Evolutionary conservation across 2,797 vertebrate genomes (phyloP).

Genomic region (Scomberomorus guttatus): DNA sequence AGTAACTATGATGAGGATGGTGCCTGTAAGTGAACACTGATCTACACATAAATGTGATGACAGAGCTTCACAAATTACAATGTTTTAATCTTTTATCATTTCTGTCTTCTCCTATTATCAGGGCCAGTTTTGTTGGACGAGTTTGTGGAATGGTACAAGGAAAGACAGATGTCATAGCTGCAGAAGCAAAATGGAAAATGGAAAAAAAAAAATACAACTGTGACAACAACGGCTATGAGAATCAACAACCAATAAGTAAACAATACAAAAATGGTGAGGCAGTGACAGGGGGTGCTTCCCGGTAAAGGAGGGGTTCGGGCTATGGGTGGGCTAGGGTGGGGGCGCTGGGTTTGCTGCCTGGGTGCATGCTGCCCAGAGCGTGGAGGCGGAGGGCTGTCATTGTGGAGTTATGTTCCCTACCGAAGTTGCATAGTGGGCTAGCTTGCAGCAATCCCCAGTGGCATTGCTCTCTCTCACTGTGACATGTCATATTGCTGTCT

Average conservation of each 20-base stretch:
- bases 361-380: conserved; percentile 75
- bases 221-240: conserved; percentile 90
- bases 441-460: conserved; percentile 89
- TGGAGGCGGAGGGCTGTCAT: conserved; percentile 68
- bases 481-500: conserved; percentile 95
- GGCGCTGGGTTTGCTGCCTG: conserved; percentile 64
- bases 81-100: conserved; percentile 31
- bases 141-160: conserved; percentile 99
- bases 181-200: conserved; percentile 70
- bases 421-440: conserved; percentile 91
- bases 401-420: conserved; percentile 85
- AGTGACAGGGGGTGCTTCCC: conserved; percentile 76
- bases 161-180: conserved; percentile 97
- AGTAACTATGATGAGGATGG: conserved; percentile 99
- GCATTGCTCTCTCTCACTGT: conserved; percentile 92
- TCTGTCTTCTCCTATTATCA: conserved; percentile 74
- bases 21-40: conserved; percentile 91
- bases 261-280: conserved; percentile 74
- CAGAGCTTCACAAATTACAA: neutral
- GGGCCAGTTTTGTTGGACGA: conserved; percentile 99
- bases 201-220: conserved; percentile 82
- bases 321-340: conserved; percentile 61
- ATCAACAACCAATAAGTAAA: conserved; percentile 82
- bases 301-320: conserved; percentile 62
- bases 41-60: neutral